Evolutionary conservation across 2,113 vertebrate genomes (phyloP).

Genomic region (Rynchops niger): DNA sequence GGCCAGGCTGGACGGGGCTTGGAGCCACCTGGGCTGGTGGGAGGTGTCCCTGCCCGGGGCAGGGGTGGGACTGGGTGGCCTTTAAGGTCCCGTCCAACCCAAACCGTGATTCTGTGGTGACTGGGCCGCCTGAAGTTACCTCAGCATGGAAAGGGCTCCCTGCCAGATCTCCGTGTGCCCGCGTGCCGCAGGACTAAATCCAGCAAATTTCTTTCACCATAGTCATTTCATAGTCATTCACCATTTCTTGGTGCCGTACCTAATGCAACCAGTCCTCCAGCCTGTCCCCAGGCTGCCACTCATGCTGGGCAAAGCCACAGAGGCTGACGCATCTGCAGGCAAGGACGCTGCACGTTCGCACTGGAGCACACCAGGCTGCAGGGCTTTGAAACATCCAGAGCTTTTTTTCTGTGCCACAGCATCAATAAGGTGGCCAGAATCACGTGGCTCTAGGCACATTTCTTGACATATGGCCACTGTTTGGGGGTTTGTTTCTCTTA

Average conservation of each 20-base stretch:
- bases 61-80: fast-evolving
- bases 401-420: too few relatives aligned
- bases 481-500: background rate
- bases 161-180: background rate
- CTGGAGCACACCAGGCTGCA: background rate
- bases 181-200: background rate
- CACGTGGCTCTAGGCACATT: fast-evolving
- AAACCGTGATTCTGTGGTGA: background rate
- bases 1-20: background rate
- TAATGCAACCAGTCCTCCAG: fast-evolving
- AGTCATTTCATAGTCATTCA: background rate
- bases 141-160: fast-evolving
- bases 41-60: background rate
- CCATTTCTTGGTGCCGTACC: background rate
- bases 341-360: fast-evolving
- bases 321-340: background rate
- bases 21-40: background rate
- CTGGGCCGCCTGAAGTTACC: background rate
- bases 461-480: fast-evolving
- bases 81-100: background rate
- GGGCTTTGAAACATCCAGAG: background rate
- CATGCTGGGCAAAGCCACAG: background rate
- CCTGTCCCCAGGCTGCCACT: too few relatives aligned
- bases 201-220: background rate
- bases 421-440: too few relatives aligned